Evolutionary conservation across 2,888 invertebrate genomes (phyloP).

Genomic region (Silvanus unidentatus): DNA sequence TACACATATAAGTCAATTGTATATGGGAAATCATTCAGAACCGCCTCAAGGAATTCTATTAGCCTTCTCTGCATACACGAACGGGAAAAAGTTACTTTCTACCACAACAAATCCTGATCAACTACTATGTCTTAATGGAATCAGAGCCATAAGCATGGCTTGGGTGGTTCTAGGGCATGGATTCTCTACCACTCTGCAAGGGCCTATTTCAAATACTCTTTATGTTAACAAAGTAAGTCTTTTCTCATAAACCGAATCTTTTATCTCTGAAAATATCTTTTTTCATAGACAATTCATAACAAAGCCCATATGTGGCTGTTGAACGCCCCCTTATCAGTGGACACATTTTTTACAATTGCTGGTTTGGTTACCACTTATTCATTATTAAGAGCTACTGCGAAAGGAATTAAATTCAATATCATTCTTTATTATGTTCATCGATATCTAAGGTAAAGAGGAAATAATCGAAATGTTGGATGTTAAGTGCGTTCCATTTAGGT

Average conservation of each 20-base stretch:
- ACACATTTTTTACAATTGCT: slow-evolving; percentile 57
- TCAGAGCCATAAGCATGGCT: slow-evolving; percentile 34
- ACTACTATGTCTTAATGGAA: slow-evolving; percentile 44
- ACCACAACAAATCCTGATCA: slow-evolving; percentile 5
- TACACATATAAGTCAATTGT: neutral
- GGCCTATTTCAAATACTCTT: slow-evolving; percentile 6
- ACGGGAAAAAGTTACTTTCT: slow-evolving; percentile 13
- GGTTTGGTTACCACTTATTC: slow-evolving; percentile 52
- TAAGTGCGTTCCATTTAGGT: slow-evolving; percentile 9
- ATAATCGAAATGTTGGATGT: too few relatives aligned
- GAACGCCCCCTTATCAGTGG: slow-evolving; percentile 52
- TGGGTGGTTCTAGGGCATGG: slow-evolving; percentile 40
- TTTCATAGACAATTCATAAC: neutral
- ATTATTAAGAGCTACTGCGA: slow-evolving; percentile 32
- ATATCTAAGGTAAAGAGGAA: slow-evolving; percentile 9
- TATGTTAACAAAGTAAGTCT: neutral
- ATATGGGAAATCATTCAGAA: slow-evolving; percentile 6
- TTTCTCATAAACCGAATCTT: neutral
- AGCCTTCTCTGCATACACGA: slow-evolving; percentile 12
- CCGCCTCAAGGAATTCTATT: slow-evolving; percentile 4
- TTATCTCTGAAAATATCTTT: neutral
- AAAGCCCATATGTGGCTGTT: slow-evolving; percentile 20
- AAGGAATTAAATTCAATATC: slow-evolving; percentile 33
- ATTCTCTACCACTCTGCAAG: slow-evolving; percentile 22
- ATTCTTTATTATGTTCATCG: slow-evolving; percentile 23